A percentile compares a stretch with the other conserved stretches of the same genome.
Conservation (phyloP, 2,113 vertebrate species). For the Psilopsiagon aurifrons region DNA sequence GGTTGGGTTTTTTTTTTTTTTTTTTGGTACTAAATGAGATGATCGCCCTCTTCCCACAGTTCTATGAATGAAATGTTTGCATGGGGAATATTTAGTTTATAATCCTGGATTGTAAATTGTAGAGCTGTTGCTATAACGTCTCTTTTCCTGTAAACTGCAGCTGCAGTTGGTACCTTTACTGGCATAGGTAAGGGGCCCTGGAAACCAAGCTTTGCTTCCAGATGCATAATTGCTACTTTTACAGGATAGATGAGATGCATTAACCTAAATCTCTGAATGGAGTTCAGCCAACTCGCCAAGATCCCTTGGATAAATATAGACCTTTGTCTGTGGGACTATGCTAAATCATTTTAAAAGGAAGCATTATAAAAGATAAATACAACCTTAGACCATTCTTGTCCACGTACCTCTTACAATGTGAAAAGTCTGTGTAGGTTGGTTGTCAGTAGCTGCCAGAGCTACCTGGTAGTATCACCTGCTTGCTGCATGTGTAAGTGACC, state of each 20-base stretch:
- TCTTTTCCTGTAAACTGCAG: neutral
- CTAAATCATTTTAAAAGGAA: constrained; percentile 11
- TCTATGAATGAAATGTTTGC: neutral
- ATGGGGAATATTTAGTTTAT: neutral
- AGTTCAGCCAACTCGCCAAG: neutral
- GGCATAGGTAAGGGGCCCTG: neutral
- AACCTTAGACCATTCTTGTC: neutral
- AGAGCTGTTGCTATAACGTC: neutral
- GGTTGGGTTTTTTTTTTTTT: neutral
- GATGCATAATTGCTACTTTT: neutral
- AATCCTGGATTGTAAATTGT: neutral
- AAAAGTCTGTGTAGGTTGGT: neutral
- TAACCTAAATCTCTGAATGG: neutral
- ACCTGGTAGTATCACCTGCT: neutral
- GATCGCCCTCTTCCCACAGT: neutral
- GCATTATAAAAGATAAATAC: neutral
- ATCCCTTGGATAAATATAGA: neutral
- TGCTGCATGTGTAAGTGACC: neutral
- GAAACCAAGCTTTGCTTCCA: constrained; percentile 4
- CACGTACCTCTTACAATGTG: neutral
- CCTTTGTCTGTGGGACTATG: neutral
- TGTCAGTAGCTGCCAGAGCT: neutral
- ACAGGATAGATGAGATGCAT: neutral
- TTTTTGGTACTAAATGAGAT: neutral
- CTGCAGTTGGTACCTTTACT: neutral